Conservation (phyloP, 2,888 invertebrate species). For the Napeogenes sylphis region DNA sequence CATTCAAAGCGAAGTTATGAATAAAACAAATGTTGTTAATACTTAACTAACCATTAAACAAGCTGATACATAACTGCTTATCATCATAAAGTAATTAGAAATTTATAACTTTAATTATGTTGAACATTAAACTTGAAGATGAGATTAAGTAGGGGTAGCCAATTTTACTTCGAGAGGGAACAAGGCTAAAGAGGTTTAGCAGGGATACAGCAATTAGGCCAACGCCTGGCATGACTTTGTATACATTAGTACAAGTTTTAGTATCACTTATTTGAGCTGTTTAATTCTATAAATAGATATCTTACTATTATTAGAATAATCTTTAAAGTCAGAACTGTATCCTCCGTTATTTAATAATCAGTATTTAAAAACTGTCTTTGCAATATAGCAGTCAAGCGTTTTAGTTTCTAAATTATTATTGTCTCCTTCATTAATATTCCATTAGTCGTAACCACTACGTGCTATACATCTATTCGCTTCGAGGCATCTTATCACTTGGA, state of each 20-base stretch:
- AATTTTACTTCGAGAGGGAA: slow-evolving; percentile 53
- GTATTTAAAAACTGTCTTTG: no score
- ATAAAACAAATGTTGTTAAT: slow-evolving; percentile 1
- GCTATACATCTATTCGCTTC: slow-evolving; percentile 20
- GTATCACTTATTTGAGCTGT: no score
- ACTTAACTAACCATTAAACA: slow-evolving; percentile 1
- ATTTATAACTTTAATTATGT: slow-evolving; percentile 16
- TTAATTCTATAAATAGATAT: no score
- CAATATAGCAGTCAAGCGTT: background rate
- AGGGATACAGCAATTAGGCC: background rate
- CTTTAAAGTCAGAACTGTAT: no score
- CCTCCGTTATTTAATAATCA: no score
- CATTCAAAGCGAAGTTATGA: background rate
- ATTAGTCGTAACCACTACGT: slow-evolving; percentile 20
- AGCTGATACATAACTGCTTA: slow-evolving; percentile 8
- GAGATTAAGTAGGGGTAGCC: slow-evolving; percentile 48
- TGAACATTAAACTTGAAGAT: slow-evolving; percentile 43
- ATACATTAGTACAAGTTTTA: no score
- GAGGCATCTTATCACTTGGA: slow-evolving; percentile 20
- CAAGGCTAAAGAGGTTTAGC: slow-evolving; percentile 48
- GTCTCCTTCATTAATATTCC: slow-evolving; percentile 23
- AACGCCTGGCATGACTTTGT: no score
- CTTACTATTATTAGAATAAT: no score
- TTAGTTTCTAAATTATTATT: slow-evolving; percentile 11
- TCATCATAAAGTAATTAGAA: slow-evolving; percentile 16